phyloP scores from a whole-genome alignment of 2,888 invertebrate species.

The Xestia sexstrigata region DNA sequence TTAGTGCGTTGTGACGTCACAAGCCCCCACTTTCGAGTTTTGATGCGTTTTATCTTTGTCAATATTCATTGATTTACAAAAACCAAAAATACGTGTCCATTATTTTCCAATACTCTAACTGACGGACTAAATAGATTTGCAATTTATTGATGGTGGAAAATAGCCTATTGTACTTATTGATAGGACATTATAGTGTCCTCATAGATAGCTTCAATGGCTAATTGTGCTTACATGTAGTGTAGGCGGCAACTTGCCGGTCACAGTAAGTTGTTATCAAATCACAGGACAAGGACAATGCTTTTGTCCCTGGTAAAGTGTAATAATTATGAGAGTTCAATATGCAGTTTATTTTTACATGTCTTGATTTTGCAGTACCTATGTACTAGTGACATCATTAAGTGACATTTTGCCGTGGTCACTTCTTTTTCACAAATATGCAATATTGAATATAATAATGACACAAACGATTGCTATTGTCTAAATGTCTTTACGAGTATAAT shows the following conservation, averaged over 20 bases:
- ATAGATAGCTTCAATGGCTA: neutral
- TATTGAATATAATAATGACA: neutral
- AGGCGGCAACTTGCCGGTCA: neutral
- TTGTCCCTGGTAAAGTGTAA: neutral
- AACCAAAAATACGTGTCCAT: too few species aligned
- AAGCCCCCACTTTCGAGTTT: too few species aligned
- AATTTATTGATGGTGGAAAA: too few species aligned
- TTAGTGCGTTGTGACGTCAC: too few species aligned
- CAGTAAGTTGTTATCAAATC: neutral
- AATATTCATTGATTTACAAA: too few species aligned
- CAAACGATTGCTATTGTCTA: neutral
- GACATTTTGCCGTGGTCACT: neutral
- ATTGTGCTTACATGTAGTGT: neutral
- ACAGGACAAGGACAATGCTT: conserved; percentile 17
- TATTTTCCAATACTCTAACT: too few species aligned
- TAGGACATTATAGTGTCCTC: neutral
- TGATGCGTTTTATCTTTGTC: too few species aligned
- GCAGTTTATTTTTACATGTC: neutral
- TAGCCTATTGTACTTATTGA: neutral
- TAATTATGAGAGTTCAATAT: conserved; percentile 24
- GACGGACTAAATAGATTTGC: too few species aligned
- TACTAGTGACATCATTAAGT: conserved; percentile 9
- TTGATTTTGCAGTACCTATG: neutral
- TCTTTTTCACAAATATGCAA: neutral
- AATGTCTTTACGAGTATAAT: neutral